Base-by-base conservation (phyloP, 2,113 vertebrate species). In the Micronisus gabar region DNA sequence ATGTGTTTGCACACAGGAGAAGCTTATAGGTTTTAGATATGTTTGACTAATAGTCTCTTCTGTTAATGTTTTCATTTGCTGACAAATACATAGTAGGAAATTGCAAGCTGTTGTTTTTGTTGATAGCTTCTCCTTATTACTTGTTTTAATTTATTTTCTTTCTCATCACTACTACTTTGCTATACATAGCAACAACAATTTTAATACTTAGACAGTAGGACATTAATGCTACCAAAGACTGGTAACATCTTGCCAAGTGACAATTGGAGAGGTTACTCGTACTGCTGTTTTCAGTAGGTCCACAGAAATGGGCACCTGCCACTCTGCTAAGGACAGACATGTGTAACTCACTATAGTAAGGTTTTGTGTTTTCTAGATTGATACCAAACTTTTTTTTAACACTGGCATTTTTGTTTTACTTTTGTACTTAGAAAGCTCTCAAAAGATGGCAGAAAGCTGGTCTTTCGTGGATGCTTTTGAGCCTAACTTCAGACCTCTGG, bases 401-500 rank as follows among this genome's bases (percentile, higher is more conserved):
- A 7, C 2, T 85, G 29, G 2, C 6, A 6, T 88, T 84, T 79
- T 70, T 78, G 10, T 74, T 90, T 63, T 86, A 19, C 11, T 96
- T 97, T 85, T 93, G 11, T 88, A 40, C 66, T 80, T 84, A 97
- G 95, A 36, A 88, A 65, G 15, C 65, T 88, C 56, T 56, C 55
- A n/a, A 41, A 98, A 97, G 81, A 99, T 99, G 98, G 97, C 87
- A 19, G 97, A 98, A 97, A 97, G 88, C 95, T 97, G 95, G 81
- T 97, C 98, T 65, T 59, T 84, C 32, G 91, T 97, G 84, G 98
- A 98, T 90, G 79, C 95, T 58, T 88, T 38, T 52, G 98, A 98
- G 23, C 36, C 88, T 59, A 86, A 98, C 63, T 99, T 99, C 94
- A 98, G 81, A 10, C 99, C 99, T 87, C 96, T 99, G 89, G 99